Evolutionary conservation across 1,140 invertebrate species (phyloP).

Genomic region (Cherax quadricarinatus): DNA sequence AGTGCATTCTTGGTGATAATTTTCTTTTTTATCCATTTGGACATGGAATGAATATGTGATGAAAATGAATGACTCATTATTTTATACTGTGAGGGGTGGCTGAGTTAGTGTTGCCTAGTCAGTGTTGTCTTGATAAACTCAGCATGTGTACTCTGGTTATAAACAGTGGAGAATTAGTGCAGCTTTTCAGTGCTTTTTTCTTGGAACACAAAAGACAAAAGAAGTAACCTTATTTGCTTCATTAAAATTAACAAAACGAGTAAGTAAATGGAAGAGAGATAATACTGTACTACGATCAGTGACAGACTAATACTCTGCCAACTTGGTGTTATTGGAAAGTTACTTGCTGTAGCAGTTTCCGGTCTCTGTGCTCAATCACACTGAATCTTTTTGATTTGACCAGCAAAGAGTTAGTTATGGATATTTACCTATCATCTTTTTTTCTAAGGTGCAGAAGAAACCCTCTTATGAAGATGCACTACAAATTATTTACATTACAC

Average conservation of each 20-base stretch:
- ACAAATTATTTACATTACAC: not conserved
- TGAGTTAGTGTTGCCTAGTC: constrained; percentile 47
- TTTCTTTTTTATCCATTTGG: not conserved
- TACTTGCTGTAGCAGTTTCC: constrained; percentile 38
- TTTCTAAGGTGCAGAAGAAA: not conserved
- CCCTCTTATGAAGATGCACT: not conserved
- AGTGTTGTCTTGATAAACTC: constrained; percentile 5
- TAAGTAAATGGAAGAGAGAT: not conserved
- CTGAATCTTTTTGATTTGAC: constrained; percentile 30
- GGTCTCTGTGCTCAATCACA: constrained; percentile 53
- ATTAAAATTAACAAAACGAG: not conserved
- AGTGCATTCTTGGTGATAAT: not conserved
- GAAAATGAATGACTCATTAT: constrained; percentile 7
- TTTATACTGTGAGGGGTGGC: constrained; percentile 21
- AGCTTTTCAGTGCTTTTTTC: constrained; percentile 4
- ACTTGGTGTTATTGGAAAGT: not conserved
- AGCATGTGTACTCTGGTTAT: constrained; percentile 2
- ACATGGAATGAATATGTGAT: not conserved
- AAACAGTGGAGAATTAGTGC: not conserved
- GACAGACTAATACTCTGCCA: not conserved
- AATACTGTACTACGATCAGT: not conserved
- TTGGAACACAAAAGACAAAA: not conserved
- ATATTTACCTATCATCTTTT: not conserved
- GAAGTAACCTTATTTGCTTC: not conserved
- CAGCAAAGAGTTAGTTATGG: constrained; percentile 3